Evolutionary conservation across 2,797 vertebrate genomes (phyloP).

Genomic region (Etheostoma perlongum): DNA sequence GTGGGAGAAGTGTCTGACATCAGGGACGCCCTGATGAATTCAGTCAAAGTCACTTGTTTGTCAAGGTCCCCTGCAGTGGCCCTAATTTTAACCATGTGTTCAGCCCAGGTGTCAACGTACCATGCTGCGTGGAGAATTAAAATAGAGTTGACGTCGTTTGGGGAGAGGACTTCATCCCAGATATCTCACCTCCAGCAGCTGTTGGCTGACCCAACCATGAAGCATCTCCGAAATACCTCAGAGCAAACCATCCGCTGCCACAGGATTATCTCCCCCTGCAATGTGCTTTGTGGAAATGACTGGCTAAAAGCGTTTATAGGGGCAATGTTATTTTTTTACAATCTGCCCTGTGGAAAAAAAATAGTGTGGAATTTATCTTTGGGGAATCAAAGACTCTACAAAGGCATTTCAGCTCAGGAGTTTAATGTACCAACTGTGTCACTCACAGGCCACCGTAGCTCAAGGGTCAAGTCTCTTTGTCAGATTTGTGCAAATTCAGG

Average conservation of each 20-base stretch:
- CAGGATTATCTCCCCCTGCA: slow-evolving; percentile 48
- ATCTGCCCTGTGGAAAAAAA: slow-evolving; percentile 40
- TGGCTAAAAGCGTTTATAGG: slow-evolving; percentile 45
- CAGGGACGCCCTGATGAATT: slow-evolving; percentile 55
- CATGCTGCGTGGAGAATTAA: slow-evolving; percentile 75
- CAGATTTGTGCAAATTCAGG: neutral
- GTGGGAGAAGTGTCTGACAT: slow-evolving; percentile 27
- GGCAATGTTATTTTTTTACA: slow-evolving; percentile 30
- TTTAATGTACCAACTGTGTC: slow-evolving; percentile 27
- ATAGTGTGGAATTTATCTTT: slow-evolving; percentile 7
- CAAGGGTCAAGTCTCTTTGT: slow-evolving; percentile 7
- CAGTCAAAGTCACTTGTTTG: slow-evolving; percentile 78
- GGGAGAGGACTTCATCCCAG: slow-evolving; percentile 77
- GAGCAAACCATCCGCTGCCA: slow-evolving; percentile 37
- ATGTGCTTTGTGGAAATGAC: slow-evolving; percentile 41
- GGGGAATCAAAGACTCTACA: slow-evolving; percentile 33
- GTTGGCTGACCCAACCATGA: slow-evolving; percentile 62
- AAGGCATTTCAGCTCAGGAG: neutral
- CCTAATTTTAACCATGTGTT: slow-evolving; percentile 73
- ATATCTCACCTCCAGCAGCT: slow-evolving; percentile 77
- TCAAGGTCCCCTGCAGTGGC: slow-evolving; percentile 77
- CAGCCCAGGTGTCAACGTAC: slow-evolving; percentile 71
- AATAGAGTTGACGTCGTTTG: slow-evolving; percentile 70
- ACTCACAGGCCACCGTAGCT: slow-evolving; percentile 43
- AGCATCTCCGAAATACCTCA: slow-evolving; percentile 55